Evolutionary conservation across 1,140 invertebrate species (phyloP), one percentile per base, ranked within the genome.

Genomic region (Drosophila kepulauana): DNA sequence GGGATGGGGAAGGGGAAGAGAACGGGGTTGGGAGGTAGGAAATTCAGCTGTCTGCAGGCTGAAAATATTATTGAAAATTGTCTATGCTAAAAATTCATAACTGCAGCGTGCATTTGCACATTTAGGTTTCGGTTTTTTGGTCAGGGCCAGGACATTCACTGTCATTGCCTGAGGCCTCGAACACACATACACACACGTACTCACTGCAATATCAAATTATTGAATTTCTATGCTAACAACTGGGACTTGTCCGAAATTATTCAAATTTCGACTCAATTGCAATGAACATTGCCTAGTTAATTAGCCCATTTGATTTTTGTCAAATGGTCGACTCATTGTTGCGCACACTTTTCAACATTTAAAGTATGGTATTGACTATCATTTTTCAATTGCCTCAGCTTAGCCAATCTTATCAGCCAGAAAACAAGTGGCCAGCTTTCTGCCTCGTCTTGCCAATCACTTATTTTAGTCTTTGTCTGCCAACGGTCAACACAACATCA

Each of bases 401-500:
- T 56, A 59, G 45, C 77, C 56, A 87, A 82, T 87, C 84, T 87
- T 78, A 87, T 87, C 82, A 87, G 68, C 56, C 35, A 3, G 8
- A 25, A 35, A 15, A n/a, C 33, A 63, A 46, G 6, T 48, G 64
- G 59, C 56, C 75, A 81, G 54, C 28, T 56, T 61, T 33, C 43
- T 61, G 33, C 35, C 38, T 46, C n/a, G 8, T 54, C 62, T 49
- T 46, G 5, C 33, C 15, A 49, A 57, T 43, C 66, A 46, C 20
- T 43, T 38, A 10, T 64, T 62, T 46, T 63, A 87, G 84, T 87
- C 80, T 69, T 82, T 73, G 68, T 78, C 56, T 62, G 54, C 11
- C 8, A 5, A 2, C 56, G 20, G 48, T 16, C 20, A 66, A 30
- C 62, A 43, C 59, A 87, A 74, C 63, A 87, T 25, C 20, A 25